Base-by-base conservation (phyloP, 2,888 invertebrate genomes). In the Agrenia bidenticulata region DNA sequence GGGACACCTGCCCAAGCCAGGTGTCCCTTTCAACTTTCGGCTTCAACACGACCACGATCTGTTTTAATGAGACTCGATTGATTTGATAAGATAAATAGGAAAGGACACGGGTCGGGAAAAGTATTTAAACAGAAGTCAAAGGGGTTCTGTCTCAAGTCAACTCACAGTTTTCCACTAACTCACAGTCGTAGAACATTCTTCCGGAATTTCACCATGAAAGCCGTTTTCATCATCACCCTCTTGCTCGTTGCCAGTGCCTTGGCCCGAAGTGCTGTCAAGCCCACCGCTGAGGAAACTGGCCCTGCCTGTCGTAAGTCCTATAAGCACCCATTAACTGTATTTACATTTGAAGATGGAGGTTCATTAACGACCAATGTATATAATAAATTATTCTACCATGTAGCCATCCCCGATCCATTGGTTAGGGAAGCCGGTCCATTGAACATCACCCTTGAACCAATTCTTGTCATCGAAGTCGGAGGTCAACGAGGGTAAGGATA, bases 291-390 rank as follows among this genome's bases (percentile, higher is more conserved):
- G 21, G 67, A 59, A 27, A 60, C 63, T 17, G 67, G 63, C 7
- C 67, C 67, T 21, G 15, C 1, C 1, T 63, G 67, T 26, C 67
- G 67, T 67, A 59, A 67, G 67, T 63, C 4, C 19, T 17, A 23
- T 13, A 45, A n/a, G 15, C 45, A 45, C 15, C 15, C 2, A 17
- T 45, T 45, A 11, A 5, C 13, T 51, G 13, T 26, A 9, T 9
- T 51, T 13, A 24, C 4, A 51, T 45, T 45, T 15, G n/a, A 45
- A 45, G n/a, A n/a, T n/a, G n/a, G n/a, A n/a, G n/a, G n/a, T n/a
- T n/a, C n/a, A n/a, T n/a, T n/a, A n/a, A n/a, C n/a, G n/a, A n/a
- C n/a, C n/a, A n/a, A n/a, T n/a, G n/a, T n/a, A n/a, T n/a, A 45
- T 17, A 45, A 4, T 45, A 5, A 45, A 45, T 17, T 45, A 32